These are phyloP conservation scores for Ethmia dodecea DNA, from an alignment of 2,888 invertebrate species.

Conservation along the genomic window DNA sequence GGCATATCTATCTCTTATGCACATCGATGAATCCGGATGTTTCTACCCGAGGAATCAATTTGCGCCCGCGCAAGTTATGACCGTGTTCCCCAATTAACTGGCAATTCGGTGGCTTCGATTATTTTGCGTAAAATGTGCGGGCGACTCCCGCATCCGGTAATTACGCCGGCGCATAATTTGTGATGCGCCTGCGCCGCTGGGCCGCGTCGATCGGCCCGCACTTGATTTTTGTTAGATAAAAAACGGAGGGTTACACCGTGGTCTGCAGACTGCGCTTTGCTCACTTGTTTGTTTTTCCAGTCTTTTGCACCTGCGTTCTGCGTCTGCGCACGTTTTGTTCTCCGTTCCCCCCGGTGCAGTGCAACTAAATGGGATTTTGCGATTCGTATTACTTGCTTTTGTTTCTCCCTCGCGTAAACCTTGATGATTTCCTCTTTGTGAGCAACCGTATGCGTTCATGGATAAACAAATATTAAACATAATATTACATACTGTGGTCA, in stretches of 20 bases:
- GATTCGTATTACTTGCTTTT: slow-evolving; percentile 31
- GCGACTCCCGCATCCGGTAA: slow-evolving; percentile 76
- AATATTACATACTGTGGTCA: too few relatives aligned
- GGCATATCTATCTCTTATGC: too few relatives aligned
- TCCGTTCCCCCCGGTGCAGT: slow-evolving; percentile 34
- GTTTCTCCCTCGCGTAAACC: slow-evolving; percentile 27
- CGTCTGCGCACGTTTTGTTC: slow-evolving; percentile 64
- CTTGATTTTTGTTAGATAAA: slow-evolving; percentile 73
- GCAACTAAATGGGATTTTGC: slow-evolving; percentile 49
- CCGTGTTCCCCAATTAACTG: slow-evolving; percentile 73
- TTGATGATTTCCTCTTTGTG: slow-evolving; percentile 32
- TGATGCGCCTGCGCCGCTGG: slow-evolving; percentile 63
- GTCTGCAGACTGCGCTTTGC: slow-evolving; percentile 27
- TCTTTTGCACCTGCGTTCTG: slow-evolving; percentile 55
- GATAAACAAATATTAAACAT: too few relatives aligned
- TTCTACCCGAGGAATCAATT: slow-evolving; percentile 62
- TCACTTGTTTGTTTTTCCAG: slow-evolving; percentile 57
- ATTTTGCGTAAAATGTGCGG: slow-evolving; percentile 73
- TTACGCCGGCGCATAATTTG: slow-evolving; percentile 70
- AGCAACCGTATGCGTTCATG: slow-evolving; percentile 23
- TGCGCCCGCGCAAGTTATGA: slow-evolving; percentile 63
- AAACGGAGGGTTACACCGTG: slow-evolving; percentile 48
- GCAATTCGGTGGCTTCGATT: slow-evolving; percentile 76
- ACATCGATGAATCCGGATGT: slow-evolving; percentile 35
- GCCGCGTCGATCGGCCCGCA: slow-evolving; percentile 45